phyloP scores from a whole-genome alignment of 2,888 invertebrate species.

The Girardia tigrina region DNA sequence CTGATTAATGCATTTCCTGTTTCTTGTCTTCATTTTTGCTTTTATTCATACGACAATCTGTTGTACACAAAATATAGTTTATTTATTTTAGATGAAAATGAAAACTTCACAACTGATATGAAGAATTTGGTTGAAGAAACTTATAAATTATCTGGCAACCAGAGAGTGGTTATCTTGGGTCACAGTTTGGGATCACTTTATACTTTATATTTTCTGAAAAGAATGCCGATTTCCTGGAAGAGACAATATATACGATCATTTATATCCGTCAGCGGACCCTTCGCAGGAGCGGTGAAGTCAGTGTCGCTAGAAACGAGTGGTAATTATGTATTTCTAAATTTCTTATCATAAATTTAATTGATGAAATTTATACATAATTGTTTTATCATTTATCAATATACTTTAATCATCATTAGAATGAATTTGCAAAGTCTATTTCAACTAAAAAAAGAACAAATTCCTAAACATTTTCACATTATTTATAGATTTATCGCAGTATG shows the following conservation, averaged over 20 bases:
- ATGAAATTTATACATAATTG: too few species aligned
- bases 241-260: constrained; percentile 32
- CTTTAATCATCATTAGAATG: too few species aligned
- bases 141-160: neutral
- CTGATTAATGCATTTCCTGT: too few species aligned
- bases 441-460: too few species aligned
- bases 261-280: constrained; percentile 28
- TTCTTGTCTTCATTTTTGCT: too few species aligned
- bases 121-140: constrained; percentile 34
- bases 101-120: neutral
- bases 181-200: constrained; percentile 34
- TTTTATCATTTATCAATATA: too few species aligned
- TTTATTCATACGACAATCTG: too few species aligned
- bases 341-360: too few species aligned
- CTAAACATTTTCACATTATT: too few species aligned
- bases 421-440: too few species aligned
- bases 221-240: constrained; percentile 32
- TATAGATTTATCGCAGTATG: too few species aligned
- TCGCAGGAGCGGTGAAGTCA: constrained; percentile 34
- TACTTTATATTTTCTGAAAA: constrained; percentile 28
- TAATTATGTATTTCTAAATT: constrained; percentile 4
- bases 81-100: constrained; percentile 17
- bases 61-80: too few species aligned
- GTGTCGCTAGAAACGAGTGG: constrained; percentile 33
- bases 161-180: constrained; percentile 32